phyloP scores from a whole-genome alignment of 2,888 invertebrate genomes.

The Cancer borealis region DNA sequence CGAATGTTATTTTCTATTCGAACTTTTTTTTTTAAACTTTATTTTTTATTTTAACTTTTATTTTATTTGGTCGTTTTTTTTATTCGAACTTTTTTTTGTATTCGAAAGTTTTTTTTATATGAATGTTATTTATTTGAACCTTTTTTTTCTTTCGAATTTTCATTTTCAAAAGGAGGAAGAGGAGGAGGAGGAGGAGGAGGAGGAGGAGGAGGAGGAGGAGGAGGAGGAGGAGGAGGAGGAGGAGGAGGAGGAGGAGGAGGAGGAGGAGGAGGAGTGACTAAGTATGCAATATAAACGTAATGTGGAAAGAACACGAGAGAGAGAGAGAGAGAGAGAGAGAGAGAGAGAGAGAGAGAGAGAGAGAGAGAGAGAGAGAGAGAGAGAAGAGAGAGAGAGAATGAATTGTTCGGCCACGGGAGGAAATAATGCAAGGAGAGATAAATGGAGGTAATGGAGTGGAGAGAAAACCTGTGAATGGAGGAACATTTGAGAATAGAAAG shows the following conservation, averaged over 20 bases:
- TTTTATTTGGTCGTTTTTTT: neutral
- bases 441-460: neutral
- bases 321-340: slow-evolving; percentile 33
- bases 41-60: neutral
- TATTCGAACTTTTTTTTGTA: neutral
- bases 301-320: neutral
- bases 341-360: slow-evolving; percentile 37
- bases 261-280: neutral
- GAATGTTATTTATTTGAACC: neutral
- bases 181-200: neutral
- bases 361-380: slow-evolving; percentile 9
- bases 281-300: neutral
- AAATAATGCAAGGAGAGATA: neutral
- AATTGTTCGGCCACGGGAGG: neutral
- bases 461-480: no score
- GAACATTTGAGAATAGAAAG: no score
- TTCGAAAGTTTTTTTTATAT: neutral
- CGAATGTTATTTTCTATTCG: no score
- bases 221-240: neutral
- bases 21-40: neutral
- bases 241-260: neutral
- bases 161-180: neutral
- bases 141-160: neutral
- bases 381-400: neutral
- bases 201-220: neutral